These are phyloP conservation scores for Caenorhabditis tropicalis DNA, from an alignment of 1,140 invertebrate genomes.

Conservation along the genomic window DNA sequence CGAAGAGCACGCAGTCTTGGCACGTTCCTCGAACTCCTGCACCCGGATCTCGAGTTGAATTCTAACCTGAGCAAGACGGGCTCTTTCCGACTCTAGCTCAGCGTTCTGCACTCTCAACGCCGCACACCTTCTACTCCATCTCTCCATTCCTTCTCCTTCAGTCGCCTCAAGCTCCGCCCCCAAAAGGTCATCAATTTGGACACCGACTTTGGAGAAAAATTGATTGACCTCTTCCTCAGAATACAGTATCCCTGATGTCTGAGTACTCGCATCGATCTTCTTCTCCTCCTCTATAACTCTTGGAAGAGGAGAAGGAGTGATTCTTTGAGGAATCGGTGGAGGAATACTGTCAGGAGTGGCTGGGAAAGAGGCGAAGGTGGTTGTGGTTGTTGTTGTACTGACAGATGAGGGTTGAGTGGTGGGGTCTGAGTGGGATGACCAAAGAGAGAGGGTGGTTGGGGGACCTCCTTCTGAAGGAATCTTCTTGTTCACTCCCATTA, in stretches of 20 bases:
- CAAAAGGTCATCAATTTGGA: slow-evolving; percentile 44
- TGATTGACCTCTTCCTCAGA: neutral
- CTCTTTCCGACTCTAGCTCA: slow-evolving; percentile 53
- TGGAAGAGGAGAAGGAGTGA: slow-evolving; percentile 17
- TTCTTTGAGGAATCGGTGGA: slow-evolving; percentile 48
- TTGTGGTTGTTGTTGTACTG: neutral
- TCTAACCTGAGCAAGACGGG: slow-evolving; percentile 54
- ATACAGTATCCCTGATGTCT: neutral
- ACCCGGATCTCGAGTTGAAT: slow-evolving; percentile 56
- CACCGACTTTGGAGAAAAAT: slow-evolving; percentile 38
- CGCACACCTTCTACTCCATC: slow-evolving; percentile 40
- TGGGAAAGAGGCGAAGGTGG: neutral
- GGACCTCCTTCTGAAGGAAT: neutral
- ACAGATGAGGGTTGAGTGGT: neutral
- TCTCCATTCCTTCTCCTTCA: slow-evolving; percentile 16
- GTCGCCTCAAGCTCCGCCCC: slow-evolving; percentile 20
- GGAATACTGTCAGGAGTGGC: slow-evolving; percentile 41
- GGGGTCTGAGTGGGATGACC: neutral
- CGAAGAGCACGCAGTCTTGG: slow-evolving; percentile 16
- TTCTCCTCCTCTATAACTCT: slow-evolving; percentile 19
- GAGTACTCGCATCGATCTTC: neutral
- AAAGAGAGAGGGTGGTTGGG: neutral
- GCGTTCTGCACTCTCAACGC: slow-evolving; percentile 48
- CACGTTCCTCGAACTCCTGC: slow-evolving; percentile 49
- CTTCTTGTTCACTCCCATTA: neutral